Conservation (phyloP, 2,888 invertebrate species). For the Tricholauxania praeusta region DNA sequence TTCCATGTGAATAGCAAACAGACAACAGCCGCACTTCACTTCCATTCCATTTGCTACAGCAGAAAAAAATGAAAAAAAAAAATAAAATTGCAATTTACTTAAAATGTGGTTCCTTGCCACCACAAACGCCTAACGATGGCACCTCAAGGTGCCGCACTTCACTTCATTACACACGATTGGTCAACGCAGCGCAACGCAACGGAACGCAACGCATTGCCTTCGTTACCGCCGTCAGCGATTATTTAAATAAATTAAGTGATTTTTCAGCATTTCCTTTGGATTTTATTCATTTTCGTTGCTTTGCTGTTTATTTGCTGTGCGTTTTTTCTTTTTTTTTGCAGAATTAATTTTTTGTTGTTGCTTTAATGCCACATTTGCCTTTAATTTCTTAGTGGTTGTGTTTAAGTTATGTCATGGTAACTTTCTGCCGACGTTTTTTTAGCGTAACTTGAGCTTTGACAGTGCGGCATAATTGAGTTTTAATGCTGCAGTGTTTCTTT, state of each 20-base stretch:
- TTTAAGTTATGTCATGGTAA: no score
- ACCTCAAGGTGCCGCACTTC: constrained; percentile 4
- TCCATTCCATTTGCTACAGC: background rate
- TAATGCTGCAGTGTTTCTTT: no score
- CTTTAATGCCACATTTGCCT: no score
- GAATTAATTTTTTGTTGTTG: no score
- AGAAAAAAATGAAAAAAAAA: background rate
- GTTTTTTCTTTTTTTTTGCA: no score
- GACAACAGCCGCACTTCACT: no score
- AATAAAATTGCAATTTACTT: constrained; percentile 15
- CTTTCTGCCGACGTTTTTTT: no score
- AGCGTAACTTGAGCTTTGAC: no score
- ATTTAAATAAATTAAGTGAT: constrained; percentile 63
- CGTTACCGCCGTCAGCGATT: constrained; percentile 53
- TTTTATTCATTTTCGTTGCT: constrained; percentile 4
- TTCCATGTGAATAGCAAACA: background rate
- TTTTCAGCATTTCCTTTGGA: constrained; percentile 49
- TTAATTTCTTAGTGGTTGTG: no score
- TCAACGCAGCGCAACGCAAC: background rate
- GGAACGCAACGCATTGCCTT: constrained; percentile 14
- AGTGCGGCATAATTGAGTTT: no score
- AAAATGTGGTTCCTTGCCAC: constrained; percentile 14
- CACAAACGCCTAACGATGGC: background rate
- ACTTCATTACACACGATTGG: background rate
- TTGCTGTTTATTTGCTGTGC: background rate